Percentiles rank a stretch among this genome's conserved stretches.
Evolutionary conservation across 2,797 vertebrate genomes (phyloP).

Genomic region (Girardinus metallicus): DNA sequence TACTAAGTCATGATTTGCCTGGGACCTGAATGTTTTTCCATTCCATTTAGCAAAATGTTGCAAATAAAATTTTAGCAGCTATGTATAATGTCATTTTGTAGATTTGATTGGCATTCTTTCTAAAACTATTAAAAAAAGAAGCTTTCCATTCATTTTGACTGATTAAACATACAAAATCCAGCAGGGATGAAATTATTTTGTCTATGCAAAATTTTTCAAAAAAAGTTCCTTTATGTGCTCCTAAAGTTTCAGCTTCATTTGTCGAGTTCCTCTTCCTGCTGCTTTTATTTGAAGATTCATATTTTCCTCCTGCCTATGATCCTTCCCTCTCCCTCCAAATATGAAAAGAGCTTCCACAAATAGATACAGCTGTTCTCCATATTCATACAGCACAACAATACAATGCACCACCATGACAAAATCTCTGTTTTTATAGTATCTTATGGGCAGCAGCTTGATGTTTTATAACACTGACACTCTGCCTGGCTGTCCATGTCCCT

Average conservation of each 20-base stretch:
- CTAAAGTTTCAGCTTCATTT: neutral
- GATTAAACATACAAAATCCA: neutral
- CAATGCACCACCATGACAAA: neutral
- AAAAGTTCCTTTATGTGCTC: neutral
- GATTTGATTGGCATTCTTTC: neutral
- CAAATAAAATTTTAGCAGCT: neutral
- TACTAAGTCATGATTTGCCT: neutral
- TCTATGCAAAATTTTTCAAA: neutral
- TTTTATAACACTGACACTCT: neutral
- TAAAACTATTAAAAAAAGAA: neutral
- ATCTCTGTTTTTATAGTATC: neutral
- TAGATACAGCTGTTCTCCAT: neutral
- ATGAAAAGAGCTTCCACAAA: constrained; percentile 2
- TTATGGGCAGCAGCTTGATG: neutral
- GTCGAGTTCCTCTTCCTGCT: neutral
- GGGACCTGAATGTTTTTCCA: neutral
- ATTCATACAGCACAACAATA: neutral
- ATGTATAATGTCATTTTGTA: neutral
- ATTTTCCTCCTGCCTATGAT: neutral
- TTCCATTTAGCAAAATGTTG: neutral
- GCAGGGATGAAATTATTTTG: neutral
- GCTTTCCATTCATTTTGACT: neutral
- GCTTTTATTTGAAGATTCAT: constrained; percentile 4
- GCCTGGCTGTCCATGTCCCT: neutral
- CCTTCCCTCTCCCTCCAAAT: constrained; percentile 1